Conservation (phyloP, 2,797 vertebrate genomes). For the Thamnophis elegans region DNA sequence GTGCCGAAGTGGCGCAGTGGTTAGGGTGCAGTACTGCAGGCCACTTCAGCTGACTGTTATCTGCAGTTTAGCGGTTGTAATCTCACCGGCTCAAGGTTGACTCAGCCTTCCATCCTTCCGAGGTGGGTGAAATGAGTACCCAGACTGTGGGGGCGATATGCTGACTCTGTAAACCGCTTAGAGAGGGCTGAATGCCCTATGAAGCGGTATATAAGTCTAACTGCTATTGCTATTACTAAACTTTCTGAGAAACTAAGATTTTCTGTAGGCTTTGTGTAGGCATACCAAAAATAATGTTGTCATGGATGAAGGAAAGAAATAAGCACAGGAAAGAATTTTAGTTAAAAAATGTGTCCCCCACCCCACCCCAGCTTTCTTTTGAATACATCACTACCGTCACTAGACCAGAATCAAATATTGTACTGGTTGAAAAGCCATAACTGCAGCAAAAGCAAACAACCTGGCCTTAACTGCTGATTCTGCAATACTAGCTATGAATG, state of each 20-base stretch:
- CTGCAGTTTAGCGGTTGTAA: too few species aligned
- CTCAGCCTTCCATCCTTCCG: too few species aligned
- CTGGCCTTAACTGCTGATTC: conserved; percentile 37
- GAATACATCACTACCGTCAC: neutral
- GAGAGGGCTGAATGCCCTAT: too few species aligned
- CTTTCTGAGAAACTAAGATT: neutral
- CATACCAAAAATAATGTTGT: neutral
- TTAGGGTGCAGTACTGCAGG: too few species aligned
- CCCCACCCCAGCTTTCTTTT: conserved; percentile 3
- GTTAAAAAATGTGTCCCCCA: neutral
- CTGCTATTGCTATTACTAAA: too few species aligned
- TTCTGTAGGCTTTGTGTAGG: neutral
- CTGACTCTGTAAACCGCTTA: too few species aligned
- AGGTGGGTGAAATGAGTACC: too few species aligned
- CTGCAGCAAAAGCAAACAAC: conserved; percentile 7
- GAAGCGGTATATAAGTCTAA: too few species aligned
- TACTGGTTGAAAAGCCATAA: conserved; percentile 37
- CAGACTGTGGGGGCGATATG: too few species aligned
- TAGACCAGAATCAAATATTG: neutral
- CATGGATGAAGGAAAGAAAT: neutral
- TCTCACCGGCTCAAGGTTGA: too few species aligned
- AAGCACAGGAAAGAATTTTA: neutral
- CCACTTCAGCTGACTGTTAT: too few species aligned
- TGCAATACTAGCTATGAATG: conserved; percentile 36
- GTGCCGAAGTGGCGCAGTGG: too few species aligned